These are phyloP conservation scores for Dryomyza anilis DNA, from an alignment of 2,888 invertebrate genomes.

Conservation along the genomic window DNA sequence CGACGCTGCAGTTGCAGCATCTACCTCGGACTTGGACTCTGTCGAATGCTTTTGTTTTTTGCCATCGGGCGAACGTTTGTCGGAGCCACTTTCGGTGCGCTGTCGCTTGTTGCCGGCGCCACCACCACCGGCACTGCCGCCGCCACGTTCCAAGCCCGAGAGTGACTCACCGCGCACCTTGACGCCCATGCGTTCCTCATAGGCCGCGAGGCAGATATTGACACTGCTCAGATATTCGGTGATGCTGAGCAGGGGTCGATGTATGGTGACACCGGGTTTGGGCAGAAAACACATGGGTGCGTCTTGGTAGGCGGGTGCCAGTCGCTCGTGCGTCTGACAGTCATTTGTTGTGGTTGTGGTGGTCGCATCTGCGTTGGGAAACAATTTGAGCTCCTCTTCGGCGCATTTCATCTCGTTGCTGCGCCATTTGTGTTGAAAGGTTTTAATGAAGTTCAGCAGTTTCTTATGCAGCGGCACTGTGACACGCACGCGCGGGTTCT, in stretches of 20 bases:
- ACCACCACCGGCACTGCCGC: no score
- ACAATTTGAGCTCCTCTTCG: conserved; percentile 46
- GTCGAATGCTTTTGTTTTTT: conserved; percentile 59
- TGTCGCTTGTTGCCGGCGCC: conserved; percentile 60
- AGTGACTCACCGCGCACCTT: conserved; percentile 63
- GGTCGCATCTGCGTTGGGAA: conserved; percentile 21
- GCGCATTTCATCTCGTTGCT: conserved; percentile 61
- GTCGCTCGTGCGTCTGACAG: no score
- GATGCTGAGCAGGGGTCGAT: conserved; percentile 74
- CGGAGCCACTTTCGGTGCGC: conserved; percentile 68
- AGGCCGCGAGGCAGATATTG: conserved; percentile 78
- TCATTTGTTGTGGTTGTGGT: background rate
- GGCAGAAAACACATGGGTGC: conserved; percentile 61
- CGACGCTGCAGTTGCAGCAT: no score
- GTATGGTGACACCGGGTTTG: conserved; percentile 68
- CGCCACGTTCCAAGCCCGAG: conserved; percentile 51
- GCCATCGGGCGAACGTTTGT: conserved; percentile 63
- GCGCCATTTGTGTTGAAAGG: conserved; percentile 79
- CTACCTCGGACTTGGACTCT: background rate
- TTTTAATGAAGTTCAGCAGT: conserved; percentile 72
- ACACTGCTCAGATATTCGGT: conserved; percentile 79
- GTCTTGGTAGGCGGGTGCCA: conserved; percentile 40
- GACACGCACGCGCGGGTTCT: conserved; percentile 85
- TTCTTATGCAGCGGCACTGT: conserved; percentile 76
- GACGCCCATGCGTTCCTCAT: conserved; percentile 73